Percentiles rank a stretch among this genome's conserved stretches.
Evolutionary conservation across 2,113 vertebrate species (phyloP).

Genomic region (Irena cyanogastra): DNA sequence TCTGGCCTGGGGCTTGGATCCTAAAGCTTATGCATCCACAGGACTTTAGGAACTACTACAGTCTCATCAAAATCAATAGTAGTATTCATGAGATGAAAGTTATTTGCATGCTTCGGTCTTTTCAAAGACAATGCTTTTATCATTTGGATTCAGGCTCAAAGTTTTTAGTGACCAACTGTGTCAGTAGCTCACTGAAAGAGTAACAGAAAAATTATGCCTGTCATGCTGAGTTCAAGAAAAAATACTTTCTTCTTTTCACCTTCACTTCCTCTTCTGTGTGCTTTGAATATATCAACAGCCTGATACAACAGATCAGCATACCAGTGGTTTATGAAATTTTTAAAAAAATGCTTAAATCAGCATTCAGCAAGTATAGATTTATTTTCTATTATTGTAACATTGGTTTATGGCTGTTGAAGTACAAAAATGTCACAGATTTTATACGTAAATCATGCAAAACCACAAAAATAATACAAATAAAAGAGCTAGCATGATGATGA

Average conservation of each 20-base stretch:
- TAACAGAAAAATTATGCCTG: background rate
- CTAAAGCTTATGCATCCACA: background rate
- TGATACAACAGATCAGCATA: background rate
- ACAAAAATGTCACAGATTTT: background rate
- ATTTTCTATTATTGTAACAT: background rate
- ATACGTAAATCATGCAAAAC: background rate
- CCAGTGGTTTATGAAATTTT: background rate
- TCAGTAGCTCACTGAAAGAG: background rate
- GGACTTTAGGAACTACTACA: background rate
- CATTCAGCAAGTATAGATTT: background rate
- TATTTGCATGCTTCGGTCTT: constrained; percentile 6
- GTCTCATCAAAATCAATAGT: background rate
- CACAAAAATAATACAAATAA: background rate
- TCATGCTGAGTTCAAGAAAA: background rate
- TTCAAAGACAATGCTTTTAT: background rate
- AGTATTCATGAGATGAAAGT: background rate
- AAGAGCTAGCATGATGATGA: background rate
- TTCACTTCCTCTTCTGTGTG: background rate
- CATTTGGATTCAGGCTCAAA: background rate
- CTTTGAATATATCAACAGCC: background rate
- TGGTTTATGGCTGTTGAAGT: background rate
- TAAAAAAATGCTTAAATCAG: background rate
- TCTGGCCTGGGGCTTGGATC: background rate
- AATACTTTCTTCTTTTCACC: background rate
- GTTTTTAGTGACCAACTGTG: background rate